Conservation (phyloP, 2,113 vertebrate species). For the Lampris megalopsis region DNA sequence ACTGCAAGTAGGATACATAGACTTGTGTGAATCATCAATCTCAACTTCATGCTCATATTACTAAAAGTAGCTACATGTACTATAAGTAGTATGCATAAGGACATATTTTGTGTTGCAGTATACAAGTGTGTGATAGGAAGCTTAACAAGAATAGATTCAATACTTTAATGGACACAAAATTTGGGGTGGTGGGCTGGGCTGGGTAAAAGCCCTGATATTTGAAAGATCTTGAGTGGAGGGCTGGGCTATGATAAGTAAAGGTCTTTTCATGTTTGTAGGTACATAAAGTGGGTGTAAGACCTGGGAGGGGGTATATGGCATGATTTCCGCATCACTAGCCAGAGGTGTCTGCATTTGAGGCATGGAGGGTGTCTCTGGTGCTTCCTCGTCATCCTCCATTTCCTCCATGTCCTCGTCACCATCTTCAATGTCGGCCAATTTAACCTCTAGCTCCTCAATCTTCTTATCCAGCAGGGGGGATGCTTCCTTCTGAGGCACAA, state of each 20-base stretch:
- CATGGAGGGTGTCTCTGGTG: conserved; percentile 87
- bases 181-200: no score
- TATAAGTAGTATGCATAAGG: no score
- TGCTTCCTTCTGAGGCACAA: conserved; percentile 95
- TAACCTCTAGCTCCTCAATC: conserved; percentile 95
- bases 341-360: conserved; percentile 91
- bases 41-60: not conserved
- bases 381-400: conserved; percentile 93
- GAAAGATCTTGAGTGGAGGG: no score
- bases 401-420: conserved; percentile 94
- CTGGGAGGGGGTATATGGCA: conserved; percentile 95
- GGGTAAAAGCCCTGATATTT: no score
- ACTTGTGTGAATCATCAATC: not conserved
- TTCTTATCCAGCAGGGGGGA: conserved; percentile 96
- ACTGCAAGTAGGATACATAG: conserved; percentile 77
- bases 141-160: not conserved
- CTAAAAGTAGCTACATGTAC: no score
- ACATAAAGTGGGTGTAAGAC: conserved; percentile 66
- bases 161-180: not conserved
- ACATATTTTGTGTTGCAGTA: no score
- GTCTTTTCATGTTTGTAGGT: not conserved
- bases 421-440: conserved; percentile 93
- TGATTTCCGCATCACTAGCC: conserved; percentile 89
- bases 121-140: not conserved
- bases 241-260: not conserved